Evolutionary conservation across 2,888 invertebrate genomes (phyloP).

Genomic region (Tetragnatha montana): DNA sequence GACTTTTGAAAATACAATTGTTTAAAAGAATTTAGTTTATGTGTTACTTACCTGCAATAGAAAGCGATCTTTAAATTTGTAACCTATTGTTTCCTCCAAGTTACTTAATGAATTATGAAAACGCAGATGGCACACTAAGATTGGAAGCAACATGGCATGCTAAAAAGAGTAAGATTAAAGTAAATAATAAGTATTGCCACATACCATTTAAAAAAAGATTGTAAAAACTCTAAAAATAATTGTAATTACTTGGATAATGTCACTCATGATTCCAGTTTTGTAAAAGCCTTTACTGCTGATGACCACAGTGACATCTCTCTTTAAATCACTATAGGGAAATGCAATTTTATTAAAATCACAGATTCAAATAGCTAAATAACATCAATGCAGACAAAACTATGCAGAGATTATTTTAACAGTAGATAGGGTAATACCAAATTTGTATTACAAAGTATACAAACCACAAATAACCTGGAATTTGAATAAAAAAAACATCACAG

Average conservation of each 20-base stretch:
- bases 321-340: slow-evolving; percentile 82
- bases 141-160: slow-evolving; percentile 96
- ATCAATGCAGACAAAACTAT: background rate
- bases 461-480: background rate
- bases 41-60: slow-evolving; percentile 83
- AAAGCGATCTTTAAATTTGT: slow-evolving; percentile 90
- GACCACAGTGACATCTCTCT: slow-evolving; percentile 95
- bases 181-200: background rate
- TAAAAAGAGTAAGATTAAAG: slow-evolving; percentile 76
- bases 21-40: too few relatives aligned
- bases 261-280: slow-evolving; percentile 96
- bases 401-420: background rate
- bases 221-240: background rate
- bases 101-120: slow-evolving; percentile 93
- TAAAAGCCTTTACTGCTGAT: slow-evolving; percentile 92
- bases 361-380: background rate
- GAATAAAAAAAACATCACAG: background rate
- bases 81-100: slow-evolving; percentile 86
- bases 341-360: slow-evolving; percentile 74
- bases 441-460: background rate
- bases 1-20: too few relatives aligned
- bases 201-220: background rate
- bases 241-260: slow-evolving; percentile 87
- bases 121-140: slow-evolving; percentile 92
- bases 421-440: background rate